Conservation (phyloP, 2,113 vertebrate genomes). For the Sinocyclocheilus rhinocerous region DNA sequence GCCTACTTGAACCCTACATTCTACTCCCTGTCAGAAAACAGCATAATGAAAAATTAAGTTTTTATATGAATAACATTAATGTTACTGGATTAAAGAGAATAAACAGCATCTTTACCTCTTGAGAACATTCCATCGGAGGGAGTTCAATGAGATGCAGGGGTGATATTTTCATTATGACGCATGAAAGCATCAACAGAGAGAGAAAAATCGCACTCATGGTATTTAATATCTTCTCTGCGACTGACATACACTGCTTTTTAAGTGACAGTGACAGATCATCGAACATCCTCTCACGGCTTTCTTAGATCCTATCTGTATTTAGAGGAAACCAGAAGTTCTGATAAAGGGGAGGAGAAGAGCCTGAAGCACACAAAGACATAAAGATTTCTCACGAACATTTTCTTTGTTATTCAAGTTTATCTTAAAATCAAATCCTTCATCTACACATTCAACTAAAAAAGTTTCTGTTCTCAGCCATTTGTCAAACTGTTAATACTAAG, state of each 20-base stretch:
- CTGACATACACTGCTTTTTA: not conserved
- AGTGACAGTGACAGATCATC: not conserved
- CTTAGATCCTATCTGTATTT: not conserved
- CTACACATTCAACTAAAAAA: not conserved
- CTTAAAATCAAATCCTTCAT: not conserved
- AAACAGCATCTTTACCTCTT: conserved; percentile 57
- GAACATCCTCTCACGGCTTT: not conserved
- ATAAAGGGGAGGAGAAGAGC: conserved; percentile 3
- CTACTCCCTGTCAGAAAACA: conserved; percentile 49
- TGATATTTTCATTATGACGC: conserved; percentile 5
- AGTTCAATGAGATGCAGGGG: conserved; percentile 57
- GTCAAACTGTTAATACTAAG: not conserved
- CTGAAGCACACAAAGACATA: not conserved
- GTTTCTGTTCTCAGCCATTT: not conserved
- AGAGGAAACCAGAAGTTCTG: conserved; percentile 48
- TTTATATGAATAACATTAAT: not conserved
- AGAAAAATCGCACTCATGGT: not conserved
- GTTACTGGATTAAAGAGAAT: not conserved
- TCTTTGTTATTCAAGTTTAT: not conserved
- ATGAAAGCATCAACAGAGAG: conserved; percentile 32
- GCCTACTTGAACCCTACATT: conserved; percentile 62
- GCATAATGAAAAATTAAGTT: too few relatives aligned
- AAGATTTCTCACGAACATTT: not conserved
- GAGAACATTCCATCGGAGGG: conserved; percentile 57
- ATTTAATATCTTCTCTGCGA: not conserved